phyloP scores from a whole-genome alignment of 2,113 vertebrate species.

The Amphilophus citrinellus region DNA sequence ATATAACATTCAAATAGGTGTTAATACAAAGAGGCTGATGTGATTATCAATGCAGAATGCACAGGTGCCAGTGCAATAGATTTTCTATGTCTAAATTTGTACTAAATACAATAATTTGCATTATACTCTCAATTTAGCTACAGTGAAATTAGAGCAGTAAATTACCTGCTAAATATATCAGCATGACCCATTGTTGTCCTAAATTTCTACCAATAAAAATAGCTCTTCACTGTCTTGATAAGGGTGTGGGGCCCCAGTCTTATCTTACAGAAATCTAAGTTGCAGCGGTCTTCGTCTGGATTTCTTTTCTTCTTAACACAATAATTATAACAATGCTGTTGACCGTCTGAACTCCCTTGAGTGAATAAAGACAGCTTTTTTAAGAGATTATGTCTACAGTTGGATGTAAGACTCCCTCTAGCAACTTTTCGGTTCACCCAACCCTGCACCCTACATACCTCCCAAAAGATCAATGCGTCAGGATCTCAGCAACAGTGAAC shows the following conservation, averaged over 20 bases:
- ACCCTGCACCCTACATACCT: constrained; percentile 5
- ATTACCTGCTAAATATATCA: constrained; percentile 67
- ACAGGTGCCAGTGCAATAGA: background rate
- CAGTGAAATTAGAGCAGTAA: constrained; percentile 54
- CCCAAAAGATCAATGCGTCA: constrained; percentile 46
- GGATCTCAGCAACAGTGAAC: constrained; percentile 70
- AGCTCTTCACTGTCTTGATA: constrained; percentile 10
- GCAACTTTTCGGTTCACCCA: constrained; percentile 1
- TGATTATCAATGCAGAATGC: background rate
- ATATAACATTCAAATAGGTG: constrained; percentile 24
- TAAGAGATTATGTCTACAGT: background rate
- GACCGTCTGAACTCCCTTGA: background rate
- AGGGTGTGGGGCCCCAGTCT: background rate
- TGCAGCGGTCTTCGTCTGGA: background rate
- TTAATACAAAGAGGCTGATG: background rate
- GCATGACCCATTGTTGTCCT: constrained; percentile 51
- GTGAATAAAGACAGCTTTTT: background rate
- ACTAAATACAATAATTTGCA: constrained; percentile 45
- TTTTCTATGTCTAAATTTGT: background rate
- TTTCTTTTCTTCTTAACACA: background rate
- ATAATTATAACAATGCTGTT: constrained; percentile 3
- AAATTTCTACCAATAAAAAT: constrained; percentile 47
- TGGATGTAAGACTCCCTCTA: background rate
- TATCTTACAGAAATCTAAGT: background rate
- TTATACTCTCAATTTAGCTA: constrained; percentile 38